Base-by-base conservation (phyloP, 2,113 vertebrate species). In the Indicator maculatus region DNA sequence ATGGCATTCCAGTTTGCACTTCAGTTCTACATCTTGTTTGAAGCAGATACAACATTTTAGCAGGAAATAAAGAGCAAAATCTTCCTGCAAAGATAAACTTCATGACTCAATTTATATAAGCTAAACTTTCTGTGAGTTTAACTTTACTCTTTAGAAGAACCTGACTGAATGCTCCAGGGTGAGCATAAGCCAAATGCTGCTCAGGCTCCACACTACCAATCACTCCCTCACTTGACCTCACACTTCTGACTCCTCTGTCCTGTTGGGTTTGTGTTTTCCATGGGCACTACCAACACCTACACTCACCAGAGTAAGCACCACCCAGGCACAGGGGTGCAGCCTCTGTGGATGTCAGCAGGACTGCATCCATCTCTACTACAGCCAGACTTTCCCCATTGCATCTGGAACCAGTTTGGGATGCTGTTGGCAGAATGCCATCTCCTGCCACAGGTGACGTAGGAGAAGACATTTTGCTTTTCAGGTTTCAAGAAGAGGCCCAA, bases 401-500 rank as follows among this genome's bases (percentile, higher is more conserved):
- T 84, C 70, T 93, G 94, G 73, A 96, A 97, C 92, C 71, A 95
- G 73, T 90, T 93, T 94, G 94, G 95, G 89, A 83, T 0, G 0
- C 77, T 72, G 70, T 24, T 0, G 0, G 88, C 92, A 91, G 50
- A 95, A 95, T n/a, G 73, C 61, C 88, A 56, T 45, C 95, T 88
- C 83, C 91, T 93, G 92, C 47, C 53, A 70, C 76, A 30, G 10
- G 10, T 56, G n/a, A 69, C 61, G 45, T 73, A 93, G 89, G 64
- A 94, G 81, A 31, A 82, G 90, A 70, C 92, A 85, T 91, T 95
- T 88, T 92, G 94, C 89, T 86, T 76, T 76, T 44, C 65, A 71
- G 53, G n/a, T 76, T 30, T 23, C 73, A 95, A 96, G 60, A 91
- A 93, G 53, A 36, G 52, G 88, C 94, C 96, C 96, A 95, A 95